Conservation (phyloP, 2,888 invertebrate genomes). For the Gymnoscelis rufifasciata region DNA sequence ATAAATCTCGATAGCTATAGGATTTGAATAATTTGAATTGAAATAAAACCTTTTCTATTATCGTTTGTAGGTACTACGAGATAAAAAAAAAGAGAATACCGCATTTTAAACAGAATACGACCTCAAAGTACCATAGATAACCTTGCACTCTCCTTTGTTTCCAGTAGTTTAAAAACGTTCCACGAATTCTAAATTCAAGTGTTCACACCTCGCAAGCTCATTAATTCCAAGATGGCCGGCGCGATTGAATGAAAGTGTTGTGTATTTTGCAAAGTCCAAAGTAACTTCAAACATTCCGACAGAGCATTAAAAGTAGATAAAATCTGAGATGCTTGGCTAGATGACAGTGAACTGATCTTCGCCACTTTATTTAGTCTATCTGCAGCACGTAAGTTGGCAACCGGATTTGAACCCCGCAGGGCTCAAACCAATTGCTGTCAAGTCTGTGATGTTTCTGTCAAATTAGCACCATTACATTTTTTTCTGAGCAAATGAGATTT, state of each 20-base stretch:
- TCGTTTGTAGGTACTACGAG: no score
- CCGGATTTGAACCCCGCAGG: conserved; percentile 27
- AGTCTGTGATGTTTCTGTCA: background rate
- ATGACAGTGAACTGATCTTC: conserved; percentile 28
- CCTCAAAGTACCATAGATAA: background rate
- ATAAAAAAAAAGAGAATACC: no score
- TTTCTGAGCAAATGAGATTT: background rate
- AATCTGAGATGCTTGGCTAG: conserved; percentile 31
- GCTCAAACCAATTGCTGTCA: background rate
- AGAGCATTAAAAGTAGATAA: conserved; percentile 14
- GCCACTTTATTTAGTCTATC: conserved; percentile 28
- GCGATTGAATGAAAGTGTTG: conserved; percentile 44
- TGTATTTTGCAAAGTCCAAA: conserved; percentile 33
- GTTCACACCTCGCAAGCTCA: conserved; percentile 40
- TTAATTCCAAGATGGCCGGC: conserved; percentile 44
- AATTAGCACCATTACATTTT: background rate
- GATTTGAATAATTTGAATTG: no score
- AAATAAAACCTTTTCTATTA: no score
- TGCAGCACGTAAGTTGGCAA: conserved; percentile 25
- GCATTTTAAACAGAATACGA: background rate
- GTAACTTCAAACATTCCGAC: conserved; percentile 39
- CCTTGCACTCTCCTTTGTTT: conserved; percentile 3
- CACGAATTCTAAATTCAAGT: conserved; percentile 21
- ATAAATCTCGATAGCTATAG: no score
- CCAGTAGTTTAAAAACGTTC: conserved; percentile 16